Base-by-base conservation (phyloP, 2,888 invertebrate species). In the Parnassius mnemosyne region DNA sequence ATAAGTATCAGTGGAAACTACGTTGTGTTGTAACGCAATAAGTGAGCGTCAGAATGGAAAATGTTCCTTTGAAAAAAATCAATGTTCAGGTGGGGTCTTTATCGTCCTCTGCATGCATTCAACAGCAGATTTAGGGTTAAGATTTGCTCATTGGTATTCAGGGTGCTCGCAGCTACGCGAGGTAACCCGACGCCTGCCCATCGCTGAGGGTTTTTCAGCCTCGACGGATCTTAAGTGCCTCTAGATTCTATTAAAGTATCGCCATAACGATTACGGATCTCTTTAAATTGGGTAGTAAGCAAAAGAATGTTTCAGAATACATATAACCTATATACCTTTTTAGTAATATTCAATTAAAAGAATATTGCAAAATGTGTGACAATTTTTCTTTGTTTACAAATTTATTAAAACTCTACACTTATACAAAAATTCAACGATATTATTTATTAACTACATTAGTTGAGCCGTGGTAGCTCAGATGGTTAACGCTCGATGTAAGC, bases 71-170 rank as follows among this genome's bases (percentile, higher is more conserved):
- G 44, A 65, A 69, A 73, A 73, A 75, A 84, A 86, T 83, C 85
- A 86, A 85, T 86, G 85, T 81, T 81, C 83, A 76, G 77, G 77
- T 75, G 75, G 75, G 69, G 71, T 74, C 80, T 79, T 81, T 81
- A 79, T 81, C 70, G 75, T 69, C 72, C 58, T 67, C 76, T 66
- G 72, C 76, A 76, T 82, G 80, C 80, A 79, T 76, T 74, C 76
- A 74, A 73, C 65, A 68, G 68, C 83, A 83, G 87, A 87, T 87
- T 85, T 84, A 79, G 82, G 86, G 84, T 79, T 81, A 83, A 82
- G 84, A 86, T 83, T 84, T 69, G 68, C 81, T 82, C 81, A 79
- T 89, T 87, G 82, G 83, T 87, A 88, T 89, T 82, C 87, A 78
- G 74, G 64, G 64, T 64, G 73, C 74, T 80, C 64, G 66, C 64